Percentiles rank a stretch among this genome's conserved stretches.
phyloP scores from a whole-genome alignment of 2,888 invertebrate genomes.

The Drosophila mimica region DNA sequence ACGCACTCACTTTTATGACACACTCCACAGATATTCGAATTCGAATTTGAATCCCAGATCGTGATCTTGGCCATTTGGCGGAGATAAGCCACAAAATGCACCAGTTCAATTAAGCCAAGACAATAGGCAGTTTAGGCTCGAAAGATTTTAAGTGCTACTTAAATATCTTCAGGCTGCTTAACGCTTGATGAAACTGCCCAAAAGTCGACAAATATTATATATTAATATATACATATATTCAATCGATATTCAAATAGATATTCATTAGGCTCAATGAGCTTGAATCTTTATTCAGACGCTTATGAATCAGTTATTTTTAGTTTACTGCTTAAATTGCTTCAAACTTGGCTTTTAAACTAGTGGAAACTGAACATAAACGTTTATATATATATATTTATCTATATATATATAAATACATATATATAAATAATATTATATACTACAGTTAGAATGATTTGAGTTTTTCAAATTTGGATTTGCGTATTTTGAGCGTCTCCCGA shows the following conservation, averaged over 20 bases:
- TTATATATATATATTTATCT: too few species aligned
- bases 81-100: conserved; percentile 1
- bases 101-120: background rate
- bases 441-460: background rate
- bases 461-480: background rate
- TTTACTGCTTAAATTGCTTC: background rate
- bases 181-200: background rate
- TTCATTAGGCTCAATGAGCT: background rate
- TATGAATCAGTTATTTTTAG: background rate
- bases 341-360: background rate
- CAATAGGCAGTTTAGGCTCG: background rate
- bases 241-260: background rate
- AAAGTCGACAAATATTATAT: background rate
- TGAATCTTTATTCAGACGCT: background rate
- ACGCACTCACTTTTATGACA: conserved; percentile 50
- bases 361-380: too few species aligned
- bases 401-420: background rate
- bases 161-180: background rate
- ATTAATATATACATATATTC: background rate
- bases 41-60: background rate
- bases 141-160: background rate
- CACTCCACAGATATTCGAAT: conserved; percentile 7
- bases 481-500: conserved; percentile 1
- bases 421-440: background rate
- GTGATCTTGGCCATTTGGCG: conserved; percentile 25